A percentile compares a stretch with the other conserved stretches of the same genome.
Conservation (phyloP, 2,888 invertebrate genomes). For the Corbicula japonica region DNA sequence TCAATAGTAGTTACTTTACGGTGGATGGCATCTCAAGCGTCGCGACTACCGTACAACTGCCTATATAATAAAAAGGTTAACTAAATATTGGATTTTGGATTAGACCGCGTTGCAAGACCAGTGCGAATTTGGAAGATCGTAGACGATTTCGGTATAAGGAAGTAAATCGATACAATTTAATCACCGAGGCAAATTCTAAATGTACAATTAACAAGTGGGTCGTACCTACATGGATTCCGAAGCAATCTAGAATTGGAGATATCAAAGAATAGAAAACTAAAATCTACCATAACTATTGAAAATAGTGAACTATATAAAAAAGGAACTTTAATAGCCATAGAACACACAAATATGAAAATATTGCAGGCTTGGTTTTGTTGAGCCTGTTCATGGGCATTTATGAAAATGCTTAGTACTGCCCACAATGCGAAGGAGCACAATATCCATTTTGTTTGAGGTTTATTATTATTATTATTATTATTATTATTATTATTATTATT, state of each 20-base stretch:
- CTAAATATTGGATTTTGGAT: slow-evolving; percentile 38
- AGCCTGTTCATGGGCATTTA: too few species aligned
- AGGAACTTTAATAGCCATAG: not conserved
- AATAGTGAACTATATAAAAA: not conserved
- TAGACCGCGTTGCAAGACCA: not conserved
- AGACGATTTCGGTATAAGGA: not conserved
- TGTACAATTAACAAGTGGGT: not conserved
- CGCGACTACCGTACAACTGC: not conserved
- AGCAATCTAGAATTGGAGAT: too few species aligned
- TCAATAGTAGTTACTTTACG: too few species aligned
- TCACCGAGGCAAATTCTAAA: not conserved
- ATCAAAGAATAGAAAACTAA: too few species aligned
- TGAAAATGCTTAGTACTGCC: too few species aligned
- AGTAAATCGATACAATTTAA: not conserved
- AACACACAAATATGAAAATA: not conserved
- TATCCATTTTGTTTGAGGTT: too few species aligned
- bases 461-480: too few species aligned
- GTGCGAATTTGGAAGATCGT: not conserved
- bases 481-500: too few species aligned
- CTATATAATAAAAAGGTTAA: slow-evolving; percentile 20
- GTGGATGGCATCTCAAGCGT: not conserved
- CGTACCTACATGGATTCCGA: not conserved
- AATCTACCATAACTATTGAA: not conserved
- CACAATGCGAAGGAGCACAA: too few species aligned
- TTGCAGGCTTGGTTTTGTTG: too few species aligned